Evolutionary conservation across 1,140 invertebrate genomes (phyloP).

Genomic region (Cydia amplana): DNA sequence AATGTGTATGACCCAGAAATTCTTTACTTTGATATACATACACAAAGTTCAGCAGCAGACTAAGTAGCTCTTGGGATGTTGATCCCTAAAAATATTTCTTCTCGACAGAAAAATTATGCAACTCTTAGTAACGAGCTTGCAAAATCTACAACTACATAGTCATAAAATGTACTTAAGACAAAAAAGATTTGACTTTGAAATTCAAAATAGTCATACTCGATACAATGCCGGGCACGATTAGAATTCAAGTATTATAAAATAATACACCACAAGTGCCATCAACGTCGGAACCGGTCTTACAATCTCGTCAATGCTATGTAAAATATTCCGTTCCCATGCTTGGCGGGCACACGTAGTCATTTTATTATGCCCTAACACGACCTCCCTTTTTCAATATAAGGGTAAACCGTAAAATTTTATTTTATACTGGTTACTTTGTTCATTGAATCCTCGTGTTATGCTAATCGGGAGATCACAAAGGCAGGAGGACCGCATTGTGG

Average conservation of each 20-base stretch:
- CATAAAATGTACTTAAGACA: background rate
- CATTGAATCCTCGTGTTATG: constrained; percentile 70
- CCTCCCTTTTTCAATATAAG: constrained; percentile 68
- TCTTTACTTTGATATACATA: too few relatives aligned
- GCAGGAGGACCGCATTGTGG: constrained; percentile 55
- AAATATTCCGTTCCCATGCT: constrained; percentile 52
- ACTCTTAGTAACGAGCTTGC: too few relatives aligned
- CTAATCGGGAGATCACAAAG: constrained; percentile 67
- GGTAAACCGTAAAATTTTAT: constrained; percentile 72
- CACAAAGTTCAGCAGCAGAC: too few relatives aligned
- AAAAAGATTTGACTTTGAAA: background rate
- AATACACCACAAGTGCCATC: constrained; percentile 32
- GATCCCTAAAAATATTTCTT: too few relatives aligned
- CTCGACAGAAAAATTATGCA: too few relatives aligned
- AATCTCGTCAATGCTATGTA: constrained; percentile 45
- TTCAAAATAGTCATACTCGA: constrained; percentile 4
- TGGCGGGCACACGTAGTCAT: constrained; percentile 51
- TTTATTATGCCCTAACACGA: constrained; percentile 64
- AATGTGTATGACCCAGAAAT: too few relatives aligned
- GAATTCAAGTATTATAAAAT: constrained; percentile 33
- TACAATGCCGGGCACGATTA: constrained; percentile 2
- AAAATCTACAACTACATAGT: too few relatives aligned
- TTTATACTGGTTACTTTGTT: constrained; percentile 67
- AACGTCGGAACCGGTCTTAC: constrained; percentile 34
- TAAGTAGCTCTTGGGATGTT: too few relatives aligned